phyloP scores from a whole-genome alignment of 2,113 vertebrate species.

The Labeo catla region DNA sequence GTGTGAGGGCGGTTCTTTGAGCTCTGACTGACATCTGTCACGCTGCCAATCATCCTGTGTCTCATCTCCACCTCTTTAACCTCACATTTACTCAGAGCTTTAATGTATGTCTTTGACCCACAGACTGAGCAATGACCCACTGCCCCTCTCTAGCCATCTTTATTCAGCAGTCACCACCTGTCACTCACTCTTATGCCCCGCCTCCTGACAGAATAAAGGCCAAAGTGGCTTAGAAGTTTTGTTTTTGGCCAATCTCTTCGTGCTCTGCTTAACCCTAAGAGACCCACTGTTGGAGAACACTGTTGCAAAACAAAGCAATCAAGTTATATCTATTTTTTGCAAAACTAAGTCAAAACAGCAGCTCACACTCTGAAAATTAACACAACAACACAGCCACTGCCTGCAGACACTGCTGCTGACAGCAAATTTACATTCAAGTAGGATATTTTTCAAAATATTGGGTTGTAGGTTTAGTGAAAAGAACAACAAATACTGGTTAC shows the following conservation, averaged over 20 bases:
- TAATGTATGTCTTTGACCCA: constrained; percentile 21
- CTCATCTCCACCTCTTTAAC: constrained; percentile 40
- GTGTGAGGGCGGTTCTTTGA: constrained; percentile 2
- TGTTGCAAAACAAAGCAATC: background rate
- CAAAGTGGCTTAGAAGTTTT: background rate
- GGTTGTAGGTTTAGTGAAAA: background rate
- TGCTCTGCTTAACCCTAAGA: background rate
- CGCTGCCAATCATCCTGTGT: constrained; percentile 20
- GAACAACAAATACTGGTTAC: background rate
- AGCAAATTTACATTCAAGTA: background rate
- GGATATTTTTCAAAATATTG: background rate
- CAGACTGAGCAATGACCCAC: constrained; percentile 24
- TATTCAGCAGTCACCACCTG: constrained; percentile 38
- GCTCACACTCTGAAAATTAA: background rate
- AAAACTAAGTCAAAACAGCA: background rate
- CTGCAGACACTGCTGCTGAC: background rate
- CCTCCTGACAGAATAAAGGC: background rate
- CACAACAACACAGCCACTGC: background rate
- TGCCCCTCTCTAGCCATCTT: constrained; percentile 11
- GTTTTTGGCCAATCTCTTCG: background rate
- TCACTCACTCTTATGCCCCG: constrained; percentile 25
- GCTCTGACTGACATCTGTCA: constrained; percentile 33
- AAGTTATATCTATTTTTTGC: background rate
- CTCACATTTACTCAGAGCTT: constrained; percentile 12
- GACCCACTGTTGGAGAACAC: background rate